Evolutionary conservation across 2,797 vertebrate genomes (phyloP), one percentile per base, ranked within the genome.

Genomic region (Chiroxiphia lanceolata): DNA sequence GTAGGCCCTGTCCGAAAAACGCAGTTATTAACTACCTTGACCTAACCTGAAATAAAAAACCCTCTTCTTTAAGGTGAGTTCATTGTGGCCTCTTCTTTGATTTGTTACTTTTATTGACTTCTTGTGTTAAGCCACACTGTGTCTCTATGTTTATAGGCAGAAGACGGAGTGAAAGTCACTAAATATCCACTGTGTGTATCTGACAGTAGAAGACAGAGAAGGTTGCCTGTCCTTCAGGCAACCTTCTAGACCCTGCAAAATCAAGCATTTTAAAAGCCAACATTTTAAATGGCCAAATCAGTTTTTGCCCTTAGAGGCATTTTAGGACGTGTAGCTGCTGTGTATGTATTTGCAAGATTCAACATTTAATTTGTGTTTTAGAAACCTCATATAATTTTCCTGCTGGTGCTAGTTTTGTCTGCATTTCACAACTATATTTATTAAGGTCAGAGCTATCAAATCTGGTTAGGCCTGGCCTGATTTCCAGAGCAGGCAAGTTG

Each of bases 361-460:
- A 89, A 15, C 2, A 0, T 85, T 50, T 74, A 87, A 83, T 91
- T 81, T 11, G 9, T 71, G 34, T 47, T 91, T 95, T 33, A 89
- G 89, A 86, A 89, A 42, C 36, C 15, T 89, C 56, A 1, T 76
- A 2, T 20, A 67, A 63, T 91, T 91, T 69, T 48, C 40, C 15
- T 53, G 51, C 57, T 83, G 59, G 36, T 92, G 31, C 57, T 92
- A 16, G 40, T 54, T 59, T 80, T 45, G n/a, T 48, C 79, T 88
- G 18, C 11, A 1, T 89, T 83, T 81, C 67, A 71, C 29, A 88
- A 6, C n/a, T 0, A 0, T 70, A 42, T 64, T 79, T 79, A 51
- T 84, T 88, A 77, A 94, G 74, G 82, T 90, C 90, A 89, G 59
- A 94, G 56, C 74, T 90, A 57, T 90, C 59, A 76, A 79, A 82